These are phyloP conservation scores for Villa cingulata DNA, from an alignment of 2,888 invertebrate genomes.

Conservation along the genomic window DNA sequence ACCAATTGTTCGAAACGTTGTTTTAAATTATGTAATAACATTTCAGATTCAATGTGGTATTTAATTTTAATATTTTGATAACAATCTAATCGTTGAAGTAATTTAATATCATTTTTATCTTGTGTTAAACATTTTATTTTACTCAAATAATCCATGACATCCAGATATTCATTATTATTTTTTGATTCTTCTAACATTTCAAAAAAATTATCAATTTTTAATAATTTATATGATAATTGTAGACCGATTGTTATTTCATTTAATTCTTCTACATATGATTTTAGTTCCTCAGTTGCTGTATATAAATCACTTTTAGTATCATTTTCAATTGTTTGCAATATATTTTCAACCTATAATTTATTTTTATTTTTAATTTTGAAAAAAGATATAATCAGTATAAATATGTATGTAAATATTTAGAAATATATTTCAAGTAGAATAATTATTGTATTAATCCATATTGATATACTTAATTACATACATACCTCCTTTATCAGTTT, in stretches of 20 bases:
- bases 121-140: conserved; percentile 26
- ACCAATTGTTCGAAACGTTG: conserved; percentile 31
- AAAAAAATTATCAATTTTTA: conserved; percentile 38
- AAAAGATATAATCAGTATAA: no score
- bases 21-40: conserved; percentile 29
- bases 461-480: neutral
- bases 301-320: conserved; percentile 46
- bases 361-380: no score
- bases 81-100: conserved; percentile 28
- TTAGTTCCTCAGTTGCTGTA: conserved; percentile 46
- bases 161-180: conserved; percentile 25
- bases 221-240: conserved; percentile 28
- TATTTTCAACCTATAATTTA: conserved; percentile 16
- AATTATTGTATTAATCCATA: no score
- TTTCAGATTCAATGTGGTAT: conserved; percentile 28
- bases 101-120: conserved; percentile 22
- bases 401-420: no score
- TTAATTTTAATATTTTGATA: conserved; percentile 30
- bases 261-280: conserved; percentile 41
- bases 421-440: no score
- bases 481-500: conserved; percentile 24
- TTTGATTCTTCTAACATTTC: conserved; percentile 32
- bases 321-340: conserved; percentile 40
- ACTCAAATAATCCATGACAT: conserved; percentile 25
- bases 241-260: conserved; percentile 44